These are phyloP conservation scores for Nerophis lumbriciformis DNA, from an alignment of 2,113 vertebrate species.

Conservation along the genomic window DNA sequence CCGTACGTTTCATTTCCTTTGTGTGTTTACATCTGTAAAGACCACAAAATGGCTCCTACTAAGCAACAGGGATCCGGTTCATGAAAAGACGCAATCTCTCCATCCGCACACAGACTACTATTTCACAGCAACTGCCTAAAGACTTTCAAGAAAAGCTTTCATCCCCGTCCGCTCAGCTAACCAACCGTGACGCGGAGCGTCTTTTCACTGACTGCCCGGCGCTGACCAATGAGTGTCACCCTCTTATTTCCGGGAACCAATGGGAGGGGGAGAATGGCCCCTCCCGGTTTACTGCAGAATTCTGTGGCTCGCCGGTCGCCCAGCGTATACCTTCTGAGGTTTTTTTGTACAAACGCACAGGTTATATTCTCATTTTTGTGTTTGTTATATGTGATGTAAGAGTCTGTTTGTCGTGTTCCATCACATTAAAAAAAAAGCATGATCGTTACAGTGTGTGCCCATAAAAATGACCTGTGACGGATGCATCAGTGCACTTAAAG, in stretches of 20 bases:
- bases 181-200: slow-evolving; percentile 55
- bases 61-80: too few species aligned
- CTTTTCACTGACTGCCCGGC: slow-evolving; percentile 18
- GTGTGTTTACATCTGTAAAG: too few species aligned
- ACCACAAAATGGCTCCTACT: too few species aligned
- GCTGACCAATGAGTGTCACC: slow-evolving; percentile 41
- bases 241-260: slow-evolving; percentile 41
- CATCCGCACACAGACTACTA: too few species aligned
- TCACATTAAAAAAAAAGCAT: slow-evolving; percentile 7
- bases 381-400: slow-evolving; percentile 35
- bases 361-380: slow-evolving; percentile 56
- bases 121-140: too few species aligned
- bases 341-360: slow-evolving; percentile 50
- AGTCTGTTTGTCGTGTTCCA: slow-evolving; percentile 17
- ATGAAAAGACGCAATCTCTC: too few species aligned
- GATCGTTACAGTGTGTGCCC: not conserved
- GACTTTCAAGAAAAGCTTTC: too few species aligned
- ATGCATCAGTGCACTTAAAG: slow-evolving; percentile 8
- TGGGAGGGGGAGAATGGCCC: slow-evolving; percentile 48
- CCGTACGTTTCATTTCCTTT: too few species aligned
- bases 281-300: slow-evolving; percentile 77
- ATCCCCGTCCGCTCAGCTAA: not conserved
- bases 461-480: not conserved
- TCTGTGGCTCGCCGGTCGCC: slow-evolving; percentile 55
- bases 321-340: slow-evolving; percentile 51